Evolutionary conservation across 2,797 vertebrate genomes (phyloP).

Genomic region (Acrossocheilus fasciatus): DNA sequence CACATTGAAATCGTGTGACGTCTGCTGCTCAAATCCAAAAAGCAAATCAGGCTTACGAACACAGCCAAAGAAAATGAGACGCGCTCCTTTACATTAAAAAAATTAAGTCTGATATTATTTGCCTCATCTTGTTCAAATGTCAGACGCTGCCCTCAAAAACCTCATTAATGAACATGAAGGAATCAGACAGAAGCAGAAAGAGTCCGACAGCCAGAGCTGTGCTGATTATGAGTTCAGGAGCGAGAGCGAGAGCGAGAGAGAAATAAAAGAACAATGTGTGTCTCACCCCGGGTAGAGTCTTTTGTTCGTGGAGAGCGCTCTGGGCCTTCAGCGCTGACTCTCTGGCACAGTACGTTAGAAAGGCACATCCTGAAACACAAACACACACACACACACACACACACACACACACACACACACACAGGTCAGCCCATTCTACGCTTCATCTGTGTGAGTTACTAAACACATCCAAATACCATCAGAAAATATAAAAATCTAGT

Average conservation of each 20-base stretch:
- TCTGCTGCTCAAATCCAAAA: neutral
- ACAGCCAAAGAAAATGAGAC: neutral
- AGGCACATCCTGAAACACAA: conserved; percentile 83
- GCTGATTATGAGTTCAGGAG: conserved; percentile 39
- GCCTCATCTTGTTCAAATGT: neutral
- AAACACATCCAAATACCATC: neutral
- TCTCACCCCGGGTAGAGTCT: conserved; percentile 85
- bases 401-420: conserved; percentile 48
- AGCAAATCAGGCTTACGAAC: neutral
- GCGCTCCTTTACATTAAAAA: neutral
- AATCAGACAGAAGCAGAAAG: conserved; percentile 39
- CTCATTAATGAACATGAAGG: conserved; percentile 39
- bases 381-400: too few species aligned
- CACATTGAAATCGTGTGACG: neutral
- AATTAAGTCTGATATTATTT: neutral
- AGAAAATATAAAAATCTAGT: neutral
- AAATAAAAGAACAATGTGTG: conserved; percentile 46
- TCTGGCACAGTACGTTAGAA: conserved; percentile 88
- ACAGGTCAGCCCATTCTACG: conserved; percentile 26
- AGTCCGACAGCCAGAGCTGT: neutral
- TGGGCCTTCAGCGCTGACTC: conserved; percentile 87
- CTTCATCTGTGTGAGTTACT: neutral
- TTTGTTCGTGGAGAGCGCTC: conserved; percentile 87
- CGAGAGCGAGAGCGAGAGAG: neutral
- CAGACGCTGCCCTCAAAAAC: neutral